Evolutionary conservation across 1,140 invertebrate species (phyloP).

Genomic region (Bombus sylvicola): DNA sequence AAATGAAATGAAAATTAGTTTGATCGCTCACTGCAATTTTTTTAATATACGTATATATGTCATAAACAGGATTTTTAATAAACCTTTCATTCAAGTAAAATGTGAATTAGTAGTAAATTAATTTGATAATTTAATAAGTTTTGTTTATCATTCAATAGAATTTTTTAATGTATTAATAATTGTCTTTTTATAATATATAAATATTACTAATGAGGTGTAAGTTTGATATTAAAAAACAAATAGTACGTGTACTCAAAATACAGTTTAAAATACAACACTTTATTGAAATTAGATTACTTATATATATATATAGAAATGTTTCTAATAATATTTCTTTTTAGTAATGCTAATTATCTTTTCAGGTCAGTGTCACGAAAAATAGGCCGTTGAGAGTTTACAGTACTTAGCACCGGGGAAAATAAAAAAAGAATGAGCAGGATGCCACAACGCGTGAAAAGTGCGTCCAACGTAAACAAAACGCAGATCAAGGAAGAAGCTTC

Average conservation of each 20-base stretch:
- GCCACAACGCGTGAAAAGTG: conserved; percentile 4
- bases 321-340: neutral
- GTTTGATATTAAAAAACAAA: too few relatives aligned
- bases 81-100: neutral
- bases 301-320: neutral
- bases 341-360: neutral
- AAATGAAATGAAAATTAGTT: neutral
- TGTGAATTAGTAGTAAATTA: neutral
- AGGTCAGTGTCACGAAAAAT: neutral
- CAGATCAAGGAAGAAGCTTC: conserved; percentile 23
- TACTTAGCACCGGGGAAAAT: neutral
- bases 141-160: neutral
- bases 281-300: neutral
- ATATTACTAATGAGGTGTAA: too few relatives aligned
- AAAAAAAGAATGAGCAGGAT: neutral
- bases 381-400: neutral
- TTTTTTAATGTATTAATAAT: neutral
- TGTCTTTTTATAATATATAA: too few relatives aligned
- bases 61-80: too few relatives aligned
- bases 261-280: too few relatives aligned
- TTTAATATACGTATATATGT: too few relatives aligned
- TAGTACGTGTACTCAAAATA: too few relatives aligned
- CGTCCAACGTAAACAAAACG: conserved; percentile 1
- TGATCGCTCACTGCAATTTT: too few relatives aligned
- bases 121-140: neutral